Base-by-base conservation (phyloP, 2,888 invertebrate genomes). In the Adelognathus sp. region DNA sequence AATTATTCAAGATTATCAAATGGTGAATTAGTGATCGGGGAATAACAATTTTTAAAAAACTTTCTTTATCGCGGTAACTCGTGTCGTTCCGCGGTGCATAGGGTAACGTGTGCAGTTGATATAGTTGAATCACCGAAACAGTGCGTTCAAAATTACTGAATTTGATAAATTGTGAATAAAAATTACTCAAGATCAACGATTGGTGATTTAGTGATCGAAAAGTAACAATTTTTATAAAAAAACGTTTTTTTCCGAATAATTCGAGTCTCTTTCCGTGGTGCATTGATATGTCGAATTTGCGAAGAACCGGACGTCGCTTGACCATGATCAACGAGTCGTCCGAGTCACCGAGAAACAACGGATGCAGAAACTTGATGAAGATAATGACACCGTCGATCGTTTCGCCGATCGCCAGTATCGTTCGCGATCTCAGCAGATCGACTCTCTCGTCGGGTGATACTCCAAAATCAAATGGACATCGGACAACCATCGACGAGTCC, bases 381-480 rank as follows among this genome's bases (percentile, higher is more conserved):
- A 64, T 21, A 24, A 18, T 3, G 16, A 41, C 3, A 6, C 27
- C 44, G 7, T 21, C 61, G 46, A 46, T 81, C 9, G 52, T 79
- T 5, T 89, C 88, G 3, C 89, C 89, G 11, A 82, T 89, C 21
- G 80, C 88, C 3, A 84, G 72, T 31, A 89, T 89, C 21, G 82
- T 83, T 31, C 80, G 67, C 1, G 85, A 82, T 56, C 67, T 89
- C 18, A 78, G 82, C 70, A 87, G 80, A 21, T 87, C 88, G 0
- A 80, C 84, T 3, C 79, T 89, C 1, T 81, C 82, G 3, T 76
- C 80, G n/a, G 74, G 70, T 11, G 81, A 79, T 16, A 64, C 74
- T 9, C 79, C 81, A 9, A 80, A 54, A 61, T 39, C 58, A 7
- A 29, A 44, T 6, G 21, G 29, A 9, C 41, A 41, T 33, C 21